Conservation (phyloP, 2,888 invertebrate genomes). For the Suillia variegata region DNA sequence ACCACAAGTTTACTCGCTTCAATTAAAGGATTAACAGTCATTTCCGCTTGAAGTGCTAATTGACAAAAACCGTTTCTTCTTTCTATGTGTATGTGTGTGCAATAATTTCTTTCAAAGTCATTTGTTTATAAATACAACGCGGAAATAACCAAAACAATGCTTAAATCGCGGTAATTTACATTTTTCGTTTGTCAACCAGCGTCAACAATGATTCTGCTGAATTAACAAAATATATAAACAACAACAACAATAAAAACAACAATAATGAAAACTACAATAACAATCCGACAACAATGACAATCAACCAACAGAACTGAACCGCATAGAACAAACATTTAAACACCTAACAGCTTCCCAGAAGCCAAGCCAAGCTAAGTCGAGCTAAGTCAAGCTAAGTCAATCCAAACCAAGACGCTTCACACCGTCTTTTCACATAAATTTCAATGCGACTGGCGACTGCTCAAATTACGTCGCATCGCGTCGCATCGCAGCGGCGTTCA, state of each 20-base stretch:
- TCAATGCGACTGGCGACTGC: constrained; percentile 2
- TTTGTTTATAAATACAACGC: too few relatives aligned
- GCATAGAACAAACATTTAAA: not conserved
- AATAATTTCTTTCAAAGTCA: too few relatives aligned
- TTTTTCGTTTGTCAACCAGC: not conserved
- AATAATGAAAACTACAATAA: not conserved
- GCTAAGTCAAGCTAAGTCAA: not conserved
- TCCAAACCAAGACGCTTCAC: not conserved
- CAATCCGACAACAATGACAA: too few relatives aligned
- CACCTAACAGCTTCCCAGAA: not conserved
- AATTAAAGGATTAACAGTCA: too few relatives aligned
- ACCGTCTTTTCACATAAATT: not conserved
- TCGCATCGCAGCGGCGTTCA: not conserved
- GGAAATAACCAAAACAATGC: not conserved
- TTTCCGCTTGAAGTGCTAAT: too few relatives aligned
- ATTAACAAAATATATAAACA: too few relatives aligned
- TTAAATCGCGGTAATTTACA: not conserved
- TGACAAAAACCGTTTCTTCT: too few relatives aligned
- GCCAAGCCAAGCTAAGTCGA: too few relatives aligned
- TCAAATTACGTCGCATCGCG: not conserved
- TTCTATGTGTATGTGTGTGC: too few relatives aligned
- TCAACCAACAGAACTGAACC: too few relatives aligned
- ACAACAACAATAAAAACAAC: constrained; percentile 6
- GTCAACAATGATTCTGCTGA: not conserved
- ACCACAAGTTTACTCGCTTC: too few relatives aligned